phyloP scores from a whole-genome alignment of 2,797 vertebrate species.

The Petrocephalus sullivani region DNA sequence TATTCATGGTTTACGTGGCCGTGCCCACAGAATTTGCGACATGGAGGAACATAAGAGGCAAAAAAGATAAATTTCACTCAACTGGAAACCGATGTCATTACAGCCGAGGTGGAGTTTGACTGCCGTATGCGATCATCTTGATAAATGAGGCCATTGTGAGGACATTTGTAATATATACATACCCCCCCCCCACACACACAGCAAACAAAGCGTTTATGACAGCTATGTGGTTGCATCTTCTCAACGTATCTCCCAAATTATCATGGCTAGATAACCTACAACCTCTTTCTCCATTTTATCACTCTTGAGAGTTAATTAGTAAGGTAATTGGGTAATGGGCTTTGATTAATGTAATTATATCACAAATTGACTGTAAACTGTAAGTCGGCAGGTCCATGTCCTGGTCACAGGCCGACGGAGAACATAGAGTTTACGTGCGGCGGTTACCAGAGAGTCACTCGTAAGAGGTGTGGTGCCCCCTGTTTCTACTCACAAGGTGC shows the following conservation, averaged over 20 bases:
- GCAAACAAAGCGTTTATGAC: neutral
- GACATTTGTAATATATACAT: no score
- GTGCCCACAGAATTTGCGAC: no score
- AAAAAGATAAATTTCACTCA: no score
- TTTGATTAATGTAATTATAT: neutral
- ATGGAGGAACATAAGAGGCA: no score
- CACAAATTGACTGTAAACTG: neutral
- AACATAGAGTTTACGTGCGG: neutral
- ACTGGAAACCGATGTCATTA: no score
- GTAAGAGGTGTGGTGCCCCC: neutral
- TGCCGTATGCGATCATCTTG: no score
- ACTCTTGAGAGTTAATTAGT: neutral
- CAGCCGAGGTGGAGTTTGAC: no score
- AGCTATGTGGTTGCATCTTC: neutral
- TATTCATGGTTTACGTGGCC: no score
- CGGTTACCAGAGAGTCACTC: neutral
- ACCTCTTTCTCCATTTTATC: neutral
- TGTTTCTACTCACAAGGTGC: conserved; percentile 71
- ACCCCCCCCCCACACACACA: neutral
- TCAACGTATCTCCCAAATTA: neutral
- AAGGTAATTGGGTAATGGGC: neutral
- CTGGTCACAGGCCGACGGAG: neutral
- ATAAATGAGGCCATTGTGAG: no score
- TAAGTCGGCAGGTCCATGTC: neutral
- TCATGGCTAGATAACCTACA: neutral